Evolutionary conservation across 1,140 invertebrate genomes (phyloP).

Genomic region (Drosophila parvula): DNA sequence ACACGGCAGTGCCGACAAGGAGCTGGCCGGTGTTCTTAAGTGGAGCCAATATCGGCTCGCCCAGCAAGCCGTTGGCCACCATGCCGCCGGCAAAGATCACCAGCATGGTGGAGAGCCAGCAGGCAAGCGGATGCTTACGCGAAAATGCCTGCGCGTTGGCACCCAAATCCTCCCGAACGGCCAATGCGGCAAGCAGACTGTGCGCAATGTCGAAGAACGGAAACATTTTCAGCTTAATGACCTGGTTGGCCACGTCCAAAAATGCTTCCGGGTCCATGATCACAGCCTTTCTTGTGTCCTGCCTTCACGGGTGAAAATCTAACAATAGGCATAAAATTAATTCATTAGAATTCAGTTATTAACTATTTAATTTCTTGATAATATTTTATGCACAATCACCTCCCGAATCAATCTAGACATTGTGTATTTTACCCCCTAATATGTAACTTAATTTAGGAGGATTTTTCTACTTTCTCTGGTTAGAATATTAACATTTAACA

Average conservation of each 20-base stretch:
- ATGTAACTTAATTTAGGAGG: no score
- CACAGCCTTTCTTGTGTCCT: conserved; percentile 66
- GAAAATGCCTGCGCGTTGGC: conserved; percentile 95
- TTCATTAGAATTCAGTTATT: background rate
- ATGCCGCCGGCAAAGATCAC: conserved; percentile 99
- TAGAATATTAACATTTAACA: no score
- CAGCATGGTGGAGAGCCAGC: conserved; percentile 98
- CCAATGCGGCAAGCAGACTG: conserved; percentile 94
- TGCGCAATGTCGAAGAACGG: conserved; percentile 99
- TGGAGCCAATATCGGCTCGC: conserved; percentile 97
- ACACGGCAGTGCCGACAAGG: conserved; percentile 94
- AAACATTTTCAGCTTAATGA: conserved; percentile 99
- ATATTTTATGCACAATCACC: background rate
- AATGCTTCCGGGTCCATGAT: conserved; percentile 98
- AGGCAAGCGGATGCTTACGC: conserved; percentile 97
- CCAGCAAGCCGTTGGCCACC: conserved; percentile 96
- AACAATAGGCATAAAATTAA: background rate
- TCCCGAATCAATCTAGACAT: background rate
- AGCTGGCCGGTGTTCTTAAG: conserved; percentile 97
- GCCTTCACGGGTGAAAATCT: conserved; percentile 68
- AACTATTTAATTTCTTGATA: background rate
- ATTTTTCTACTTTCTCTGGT: no score
- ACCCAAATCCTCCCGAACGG: conserved; percentile 97
- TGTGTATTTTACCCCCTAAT: no score
- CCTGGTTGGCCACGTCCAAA: conserved; percentile 98